Percentiles rank a stretch among this genome's conserved stretches.
Conservation (phyloP, 2,888 invertebrate genomes). For the Fragum whitleyi region DNA sequence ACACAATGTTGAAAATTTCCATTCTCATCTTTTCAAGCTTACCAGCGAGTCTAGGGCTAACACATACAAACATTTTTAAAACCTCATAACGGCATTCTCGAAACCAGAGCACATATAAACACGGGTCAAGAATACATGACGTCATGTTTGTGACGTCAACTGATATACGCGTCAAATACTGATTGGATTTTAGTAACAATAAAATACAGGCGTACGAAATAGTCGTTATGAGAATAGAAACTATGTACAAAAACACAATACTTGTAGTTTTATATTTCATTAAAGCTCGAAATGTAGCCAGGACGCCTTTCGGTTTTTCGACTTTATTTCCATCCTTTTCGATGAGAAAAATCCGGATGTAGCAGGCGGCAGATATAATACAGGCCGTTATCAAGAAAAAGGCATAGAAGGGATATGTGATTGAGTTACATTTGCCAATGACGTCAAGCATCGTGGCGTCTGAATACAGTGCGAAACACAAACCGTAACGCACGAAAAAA, state of each 20-base stretch:
- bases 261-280: conserved; percentile 39
- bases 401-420: conserved; percentile 24
- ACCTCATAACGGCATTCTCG: conserved; percentile 18
- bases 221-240: conserved; percentile 27
- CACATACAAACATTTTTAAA: conserved; percentile 17
- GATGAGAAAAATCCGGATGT: conserved; percentile 37
- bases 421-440: conserved; percentile 37
- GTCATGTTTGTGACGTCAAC: conserved; percentile 8
- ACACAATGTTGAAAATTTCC: conserved; percentile 23
- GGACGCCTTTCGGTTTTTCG: neutral
- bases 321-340: conserved; percentile 8
- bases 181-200: conserved; percentile 11
- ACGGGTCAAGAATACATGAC: conserved; percentile 18
- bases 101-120: conserved; percentile 25
- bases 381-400: conserved; percentile 4
- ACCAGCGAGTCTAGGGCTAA: neutral
- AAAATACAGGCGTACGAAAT: conserved; percentile 23
- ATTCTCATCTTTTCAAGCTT: conserved; percentile 30
- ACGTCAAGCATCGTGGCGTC: conserved; percentile 31
- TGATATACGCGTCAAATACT: neutral
- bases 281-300: conserved; percentile 1
- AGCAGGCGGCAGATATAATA: conserved; percentile 21
- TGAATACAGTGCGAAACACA: conserved; percentile 19
- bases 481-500: conserved; percentile 31
- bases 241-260: conserved; percentile 41